phyloP scores from a whole-genome alignment of 2,888 invertebrate genomes.

The Caradrina kadenii region DNA sequence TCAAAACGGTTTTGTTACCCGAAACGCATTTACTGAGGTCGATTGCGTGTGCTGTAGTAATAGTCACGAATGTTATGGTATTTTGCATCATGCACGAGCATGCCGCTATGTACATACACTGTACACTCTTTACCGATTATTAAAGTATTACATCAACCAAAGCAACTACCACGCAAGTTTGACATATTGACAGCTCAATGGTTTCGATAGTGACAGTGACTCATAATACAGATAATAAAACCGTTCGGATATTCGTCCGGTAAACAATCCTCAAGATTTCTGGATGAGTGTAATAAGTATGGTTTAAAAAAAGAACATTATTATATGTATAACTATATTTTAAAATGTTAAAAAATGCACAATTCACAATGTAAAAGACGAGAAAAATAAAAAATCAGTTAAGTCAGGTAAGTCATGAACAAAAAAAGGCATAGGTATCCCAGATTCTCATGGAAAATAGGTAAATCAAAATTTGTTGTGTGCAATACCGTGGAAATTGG shows the following conservation, averaged over 20 bases:
- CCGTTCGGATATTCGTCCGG: conserved; percentile 9
- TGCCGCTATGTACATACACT: conserved; percentile 74
- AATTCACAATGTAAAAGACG: too few species aligned
- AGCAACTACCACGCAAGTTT: conserved; percentile 62
- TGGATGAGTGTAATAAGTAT: too few species aligned
- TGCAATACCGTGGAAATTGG: too few species aligned
- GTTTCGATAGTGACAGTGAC: conserved; percentile 45
- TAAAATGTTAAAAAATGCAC: too few species aligned
- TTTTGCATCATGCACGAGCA: conserved; percentile 82
- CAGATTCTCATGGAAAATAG: too few species aligned
- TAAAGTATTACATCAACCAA: conserved; percentile 68
- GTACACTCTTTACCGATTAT: conserved; percentile 58
- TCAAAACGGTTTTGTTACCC: conserved; percentile 64
- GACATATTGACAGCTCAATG: conserved; percentile 53
- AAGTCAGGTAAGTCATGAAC: too few species aligned
- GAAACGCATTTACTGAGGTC: conserved; percentile 71
- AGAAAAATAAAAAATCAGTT: too few species aligned
- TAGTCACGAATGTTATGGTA: conserved; percentile 71
- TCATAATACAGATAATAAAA: conserved; percentile 27
- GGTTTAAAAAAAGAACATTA: too few species aligned
- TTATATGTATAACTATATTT: too few species aligned
- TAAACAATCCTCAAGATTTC: too few species aligned
- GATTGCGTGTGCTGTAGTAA: conserved; percentile 73
- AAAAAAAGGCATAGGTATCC: too few species aligned
- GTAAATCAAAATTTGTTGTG: too few species aligned